Evolutionary conservation across 2,888 invertebrate species (phyloP), one percentile per base, ranked within the genome.

Genomic region (Chaetoderma sp.): DNA sequence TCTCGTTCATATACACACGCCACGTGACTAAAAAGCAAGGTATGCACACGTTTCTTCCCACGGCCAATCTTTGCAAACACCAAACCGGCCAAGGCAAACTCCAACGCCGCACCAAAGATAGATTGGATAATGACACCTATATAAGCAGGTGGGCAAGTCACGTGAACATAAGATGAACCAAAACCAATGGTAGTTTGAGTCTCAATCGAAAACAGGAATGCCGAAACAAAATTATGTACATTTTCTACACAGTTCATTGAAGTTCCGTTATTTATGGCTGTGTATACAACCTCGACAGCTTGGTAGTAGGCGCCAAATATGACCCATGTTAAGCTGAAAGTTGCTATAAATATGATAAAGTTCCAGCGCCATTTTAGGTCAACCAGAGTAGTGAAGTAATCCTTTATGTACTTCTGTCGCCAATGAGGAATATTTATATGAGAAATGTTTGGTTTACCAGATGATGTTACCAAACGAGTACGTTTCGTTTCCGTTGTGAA

Each of bases 141-240:
- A 76, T 95, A 93, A 30, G 94, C 95, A 83, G 93, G 93, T 0
- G 94, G 94, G 82, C 98, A 98, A 85, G 95, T 94, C 72, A 96
- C 92, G 0, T 95, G 95, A 0, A 95, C 94, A 45, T 91, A 91
- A 63, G 95, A 90, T 60, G 89, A 91, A 1, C 95, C 95, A 83
- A 95, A 95, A 47, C 95, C 96, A 75, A 97, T 97, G 8, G 97
- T 97, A 86, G 96, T 95, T 86, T 98, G 97, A 1, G 96, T 97
- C 89, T 98, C 98, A 39, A 98, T 92, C 70, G 96, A 96, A 89
- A 96, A 98, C 42, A 98, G 90, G 87, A 97, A 95, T 79, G 96
- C 95, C 49, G 96, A 93, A 44, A 94, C 93, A 86, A 97, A 96
- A 60, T 93, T 91, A 78, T 92, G 90, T 68, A 98, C 93, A 77